Conservation (phyloP, 2,797 vertebrate genomes). For the Karalla daura region DNA sequence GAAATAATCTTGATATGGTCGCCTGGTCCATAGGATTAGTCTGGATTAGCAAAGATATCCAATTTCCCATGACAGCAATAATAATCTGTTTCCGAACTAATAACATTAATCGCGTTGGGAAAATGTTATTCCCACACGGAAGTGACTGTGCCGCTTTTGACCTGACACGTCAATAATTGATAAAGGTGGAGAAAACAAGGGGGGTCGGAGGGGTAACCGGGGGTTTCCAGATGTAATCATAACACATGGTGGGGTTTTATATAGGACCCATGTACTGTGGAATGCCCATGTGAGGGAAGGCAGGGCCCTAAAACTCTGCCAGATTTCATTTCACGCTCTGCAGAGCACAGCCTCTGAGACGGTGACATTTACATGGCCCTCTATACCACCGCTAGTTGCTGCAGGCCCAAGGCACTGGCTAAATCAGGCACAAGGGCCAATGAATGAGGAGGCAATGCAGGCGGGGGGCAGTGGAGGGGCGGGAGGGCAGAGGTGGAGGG, state of each 20-base stretch:
- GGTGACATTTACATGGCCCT: constrained; percentile 87
- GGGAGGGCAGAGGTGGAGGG: too few relatives aligned
- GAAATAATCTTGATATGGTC: constrained; percentile 48
- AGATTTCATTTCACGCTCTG: constrained; percentile 92
- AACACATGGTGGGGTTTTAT: constrained; percentile 73
- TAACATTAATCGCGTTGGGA: constrained; percentile 31
- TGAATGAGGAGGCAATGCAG: constrained; percentile 65
- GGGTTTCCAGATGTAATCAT: constrained; percentile 75
- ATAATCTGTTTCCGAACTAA: constrained; percentile 50
- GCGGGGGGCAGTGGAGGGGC: too few relatives aligned
- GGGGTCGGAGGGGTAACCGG: too few relatives aligned
- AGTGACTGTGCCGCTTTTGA: constrained; percentile 17
- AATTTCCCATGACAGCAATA: constrained; percentile 47
- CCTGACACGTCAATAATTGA: constrained; percentile 55
- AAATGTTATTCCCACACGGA: constrained; percentile 31
- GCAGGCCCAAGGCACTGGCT: constrained; percentile 83
- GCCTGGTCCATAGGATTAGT: constrained; percentile 59
- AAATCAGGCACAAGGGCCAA: constrained; percentile 80
- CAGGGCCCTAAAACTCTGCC: constrained; percentile 88
- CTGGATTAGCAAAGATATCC: constrained; percentile 58
- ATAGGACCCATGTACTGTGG: constrained; percentile 56
- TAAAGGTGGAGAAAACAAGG: constrained; percentile 28
- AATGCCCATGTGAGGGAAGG: constrained; percentile 79
- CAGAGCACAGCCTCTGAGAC: constrained; percentile 87
- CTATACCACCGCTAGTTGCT: constrained; percentile 81